Evolutionary conservation across 2,888 invertebrate species (phyloP).

Genomic region (Pollenia angustigena): DNA sequence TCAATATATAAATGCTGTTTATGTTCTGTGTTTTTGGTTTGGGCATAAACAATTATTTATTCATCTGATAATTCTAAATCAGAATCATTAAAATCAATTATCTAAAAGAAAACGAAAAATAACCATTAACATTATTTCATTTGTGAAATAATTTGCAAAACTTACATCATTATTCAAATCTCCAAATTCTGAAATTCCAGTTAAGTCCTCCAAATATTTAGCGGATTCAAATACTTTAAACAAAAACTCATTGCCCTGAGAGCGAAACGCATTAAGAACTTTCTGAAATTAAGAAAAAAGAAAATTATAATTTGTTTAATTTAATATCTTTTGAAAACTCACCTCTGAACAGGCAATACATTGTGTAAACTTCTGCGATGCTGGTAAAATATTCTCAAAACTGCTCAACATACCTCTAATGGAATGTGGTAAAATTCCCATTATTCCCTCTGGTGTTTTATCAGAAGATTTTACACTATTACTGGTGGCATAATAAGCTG

Average conservation of each 20-base stretch:
- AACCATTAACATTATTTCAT: background rate
- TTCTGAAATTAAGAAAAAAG: conserved; percentile 76
- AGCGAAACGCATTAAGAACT: conserved; percentile 85
- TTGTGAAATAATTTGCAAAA: background rate
- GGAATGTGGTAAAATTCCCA: conserved; percentile 96
- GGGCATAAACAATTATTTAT: conserved; percentile 57
- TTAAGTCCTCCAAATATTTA: conserved; percentile 92
- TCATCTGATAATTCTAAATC: conserved; percentile 81
- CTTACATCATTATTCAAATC: conserved; percentile 86
- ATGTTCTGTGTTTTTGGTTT: background rate
- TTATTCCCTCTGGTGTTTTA: conserved; percentile 86
- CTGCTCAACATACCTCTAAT: conserved; percentile 95
- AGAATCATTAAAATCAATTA: conserved; percentile 83
- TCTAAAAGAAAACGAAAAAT: conserved; percentile 76
- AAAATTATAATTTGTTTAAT: conserved; percentile 5
- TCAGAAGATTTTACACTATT: conserved; percentile 70
- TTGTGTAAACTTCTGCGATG: conserved; percentile 93
- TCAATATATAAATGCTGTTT: conserved; percentile 57
- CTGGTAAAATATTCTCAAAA: conserved; percentile 92
- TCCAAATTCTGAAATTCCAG: conserved; percentile 90
- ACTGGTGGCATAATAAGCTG: conserved; percentile 86
- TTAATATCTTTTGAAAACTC: conserved; percentile 15
- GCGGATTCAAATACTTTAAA: conserved; percentile 92
- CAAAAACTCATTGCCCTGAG: conserved; percentile 89
- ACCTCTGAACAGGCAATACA: conserved; percentile 96